Conservation (phyloP, 1,140 invertebrate species). For the Geopemphigus sp. region DNA sequence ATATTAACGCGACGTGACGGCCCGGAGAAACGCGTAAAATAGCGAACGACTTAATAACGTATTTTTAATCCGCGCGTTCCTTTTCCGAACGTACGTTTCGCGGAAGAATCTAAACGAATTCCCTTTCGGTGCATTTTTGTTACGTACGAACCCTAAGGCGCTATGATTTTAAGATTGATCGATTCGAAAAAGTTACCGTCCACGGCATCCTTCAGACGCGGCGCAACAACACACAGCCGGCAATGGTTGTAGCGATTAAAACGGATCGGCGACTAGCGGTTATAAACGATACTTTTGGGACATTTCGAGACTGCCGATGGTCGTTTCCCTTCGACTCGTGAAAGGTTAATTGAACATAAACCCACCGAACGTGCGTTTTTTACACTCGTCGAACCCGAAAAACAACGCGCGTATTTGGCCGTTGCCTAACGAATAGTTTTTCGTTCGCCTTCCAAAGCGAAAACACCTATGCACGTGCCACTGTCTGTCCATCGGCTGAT, state of each 20-base stretch:
- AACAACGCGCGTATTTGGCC: neutral
- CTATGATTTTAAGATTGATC: conserved; percentile 6
- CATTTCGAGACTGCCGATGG: conserved; percentile 9
- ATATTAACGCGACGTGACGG: neutral
- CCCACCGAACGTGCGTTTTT: neutral
- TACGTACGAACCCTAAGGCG: too few relatives aligned
- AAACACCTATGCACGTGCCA: too few relatives aligned
- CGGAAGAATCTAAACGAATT: neutral
- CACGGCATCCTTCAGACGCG: neutral
- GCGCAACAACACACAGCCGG: neutral
- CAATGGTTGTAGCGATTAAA: conserved; percentile 8
- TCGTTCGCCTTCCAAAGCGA: neutral
- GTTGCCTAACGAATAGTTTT: neutral
- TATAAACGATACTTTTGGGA: conserved; percentile 25
- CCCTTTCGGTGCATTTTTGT: too few relatives aligned
- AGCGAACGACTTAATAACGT: neutral
- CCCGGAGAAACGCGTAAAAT: neutral
- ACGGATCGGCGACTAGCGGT: conserved; percentile 8
- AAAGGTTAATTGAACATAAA: conserved; percentile 28
- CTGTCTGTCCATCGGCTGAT: too few relatives aligned
- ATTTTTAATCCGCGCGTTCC: neutral
- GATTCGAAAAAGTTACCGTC: neutral
- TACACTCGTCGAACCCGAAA: neutral
- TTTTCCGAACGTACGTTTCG: neutral
- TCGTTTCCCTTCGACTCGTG: neutral